phyloP scores from a whole-genome alignment of 2,113 vertebrate genomes.

The Myxocyprinus asiaticus region DNA sequence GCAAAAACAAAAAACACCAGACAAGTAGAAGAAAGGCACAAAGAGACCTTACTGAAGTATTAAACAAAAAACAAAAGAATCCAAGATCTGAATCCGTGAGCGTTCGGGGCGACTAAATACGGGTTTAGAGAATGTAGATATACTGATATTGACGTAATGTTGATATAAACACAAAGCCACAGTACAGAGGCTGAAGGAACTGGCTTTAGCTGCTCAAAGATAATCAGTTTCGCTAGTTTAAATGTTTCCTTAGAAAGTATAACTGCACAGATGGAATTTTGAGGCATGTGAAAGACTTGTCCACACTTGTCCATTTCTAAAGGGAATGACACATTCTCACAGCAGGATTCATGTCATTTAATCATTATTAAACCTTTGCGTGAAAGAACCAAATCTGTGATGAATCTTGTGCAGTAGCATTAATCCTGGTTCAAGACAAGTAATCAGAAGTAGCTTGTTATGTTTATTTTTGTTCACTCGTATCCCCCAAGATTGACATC shows the following conservation, averaged over 20 bases:
- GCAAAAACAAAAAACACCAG: slow-evolving; percentile 61
- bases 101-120: not conserved
- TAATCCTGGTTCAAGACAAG: not conserved
- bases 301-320: slow-evolving; percentile 35
- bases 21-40: slow-evolving; percentile 25
- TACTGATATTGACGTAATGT: slow-evolving; percentile 34
- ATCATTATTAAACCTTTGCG: slow-evolving; percentile 20
- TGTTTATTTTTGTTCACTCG: no score
- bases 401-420: slow-evolving; percentile 42
- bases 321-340: slow-evolving; percentile 43
- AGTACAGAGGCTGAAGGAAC: slow-evolving; percentile 10
- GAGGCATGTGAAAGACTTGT: slow-evolving; percentile 42
- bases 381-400: slow-evolving; percentile 30
- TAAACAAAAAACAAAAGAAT: slow-evolving; percentile 25
- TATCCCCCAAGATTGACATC: not conserved
- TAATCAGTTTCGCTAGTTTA: slow-evolving; percentile 39
- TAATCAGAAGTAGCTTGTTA: no score
- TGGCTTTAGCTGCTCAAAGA: slow-evolving; percentile 47
- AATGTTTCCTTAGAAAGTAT: slow-evolving; percentile 28
- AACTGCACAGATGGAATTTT: slow-evolving; percentile 40
- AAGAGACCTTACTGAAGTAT: slow-evolving; percentile 16
- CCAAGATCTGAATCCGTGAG: slow-evolving; percentile 19
- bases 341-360: slow-evolving; percentile 44
- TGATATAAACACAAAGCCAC: slow-evolving; percentile 20
- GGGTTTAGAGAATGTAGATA: slow-evolving; percentile 9